These are phyloP conservation scores for Magallana ariakensis DNA, from an alignment of 1,140 invertebrate species.

Conservation along the genomic window DNA sequence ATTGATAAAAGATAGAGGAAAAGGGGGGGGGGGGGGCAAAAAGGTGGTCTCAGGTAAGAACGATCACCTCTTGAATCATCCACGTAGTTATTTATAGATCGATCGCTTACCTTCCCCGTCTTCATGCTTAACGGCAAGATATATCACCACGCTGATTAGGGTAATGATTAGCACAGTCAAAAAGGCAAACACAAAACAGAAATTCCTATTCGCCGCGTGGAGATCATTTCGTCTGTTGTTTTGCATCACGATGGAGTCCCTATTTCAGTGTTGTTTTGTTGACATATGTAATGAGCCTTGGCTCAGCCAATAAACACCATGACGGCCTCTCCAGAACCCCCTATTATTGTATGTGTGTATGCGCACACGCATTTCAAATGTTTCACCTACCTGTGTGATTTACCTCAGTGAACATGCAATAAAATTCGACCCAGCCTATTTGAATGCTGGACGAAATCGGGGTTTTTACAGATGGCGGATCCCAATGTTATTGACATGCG, in stretches of 20 bases:
- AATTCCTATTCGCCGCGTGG: conserved; percentile 19
- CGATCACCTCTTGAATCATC: neutral
- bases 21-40: neutral
- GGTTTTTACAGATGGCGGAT: no score
- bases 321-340: neutral
- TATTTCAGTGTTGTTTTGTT: no score
- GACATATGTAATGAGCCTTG: no score
- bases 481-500: neutral
- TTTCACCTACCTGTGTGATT: no score
- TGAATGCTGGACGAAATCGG: no score
- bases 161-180: conserved; percentile 42
- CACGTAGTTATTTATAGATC: neutral
- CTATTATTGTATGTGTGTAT: no score
- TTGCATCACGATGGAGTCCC: neutral
- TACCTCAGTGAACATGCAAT: no score
- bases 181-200: conserved; percentile 42
- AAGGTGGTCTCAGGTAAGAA: neutral
- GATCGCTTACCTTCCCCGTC: conserved; percentile 42
- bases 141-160: conserved; percentile 48
- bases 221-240: conserved; percentile 30
- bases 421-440: no score
- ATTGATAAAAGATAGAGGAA: neutral
- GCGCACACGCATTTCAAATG: no score
- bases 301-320: neutral
- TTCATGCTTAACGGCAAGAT: conserved; percentile 34